These are phyloP conservation scores for Chrysolina americana DNA, from an alignment of 2,888 invertebrate species.

Conservation along the genomic window DNA sequence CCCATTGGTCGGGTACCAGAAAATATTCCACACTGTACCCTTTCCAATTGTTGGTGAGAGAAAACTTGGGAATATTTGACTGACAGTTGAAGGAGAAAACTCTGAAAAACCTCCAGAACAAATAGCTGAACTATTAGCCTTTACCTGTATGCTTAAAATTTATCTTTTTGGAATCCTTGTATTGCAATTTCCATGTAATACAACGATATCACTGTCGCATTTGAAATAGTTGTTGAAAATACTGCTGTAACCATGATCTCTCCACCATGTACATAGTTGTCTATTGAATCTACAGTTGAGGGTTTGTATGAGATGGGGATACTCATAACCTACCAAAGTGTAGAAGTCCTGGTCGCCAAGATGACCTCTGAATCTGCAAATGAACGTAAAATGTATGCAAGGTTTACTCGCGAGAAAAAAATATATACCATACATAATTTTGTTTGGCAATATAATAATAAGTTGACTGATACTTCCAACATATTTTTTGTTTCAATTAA, in stretches of 20 bases:
- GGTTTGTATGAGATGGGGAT: conserved; percentile 79
- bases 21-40: too few species aligned
- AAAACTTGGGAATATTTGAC: neutral
- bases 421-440: too few species aligned
- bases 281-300: conserved; percentile 86
- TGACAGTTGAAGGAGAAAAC: neutral
- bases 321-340: conserved; percentile 79
- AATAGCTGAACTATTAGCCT: neutral
- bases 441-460: too few species aligned
- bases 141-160: neutral
- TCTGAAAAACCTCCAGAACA: neutral
- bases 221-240: conserved; percentile 81
- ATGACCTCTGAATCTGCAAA: conserved; percentile 75
- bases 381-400: conserved; percentile 1
- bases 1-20: too few species aligned
- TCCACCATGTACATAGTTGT: conserved; percentile 88
- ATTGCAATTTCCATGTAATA: conserved; percentile 85
- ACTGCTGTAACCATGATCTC: conserved; percentile 80
- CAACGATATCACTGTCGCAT: conserved; percentile 77
- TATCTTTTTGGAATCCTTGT: conserved; percentile 74
- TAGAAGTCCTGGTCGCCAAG: conserved; percentile 89
- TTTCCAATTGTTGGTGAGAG: too few species aligned
- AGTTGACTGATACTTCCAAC: too few species aligned
- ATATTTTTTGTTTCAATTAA: too few species aligned
- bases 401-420: neutral